These are phyloP conservation scores for Archilochus colubris DNA, from an alignment of 2,113 vertebrate species.

Conservation along the genomic window DNA sequence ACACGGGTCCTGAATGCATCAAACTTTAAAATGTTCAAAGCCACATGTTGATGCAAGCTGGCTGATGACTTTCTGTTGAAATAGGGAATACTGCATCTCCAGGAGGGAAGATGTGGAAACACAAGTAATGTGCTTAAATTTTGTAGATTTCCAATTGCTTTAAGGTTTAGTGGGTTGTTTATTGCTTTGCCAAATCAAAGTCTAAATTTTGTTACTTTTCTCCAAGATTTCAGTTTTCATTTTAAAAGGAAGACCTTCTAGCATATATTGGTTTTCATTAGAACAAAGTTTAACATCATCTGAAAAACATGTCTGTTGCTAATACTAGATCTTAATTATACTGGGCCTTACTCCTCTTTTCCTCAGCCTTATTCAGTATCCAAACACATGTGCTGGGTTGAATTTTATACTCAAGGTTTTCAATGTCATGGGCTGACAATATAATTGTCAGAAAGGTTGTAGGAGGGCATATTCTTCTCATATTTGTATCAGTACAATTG, in stretches of 20 bases:
- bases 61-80: not conserved
- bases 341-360: not conserved
- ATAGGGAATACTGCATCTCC: not conserved
- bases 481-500: not conserved
- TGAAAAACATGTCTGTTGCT: not conserved
- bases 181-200: not conserved
- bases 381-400: not conserved
- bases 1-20: not conserved
- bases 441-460: not conserved
- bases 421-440: not conserved
- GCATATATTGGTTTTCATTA: not conserved
- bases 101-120: not conserved
- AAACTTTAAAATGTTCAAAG: not conserved
- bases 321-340: not conserved
- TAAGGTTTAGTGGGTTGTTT: not conserved
- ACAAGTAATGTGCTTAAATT: not conserved
- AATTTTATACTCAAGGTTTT: not conserved
- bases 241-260: not conserved
- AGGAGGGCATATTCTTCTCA: not conserved
- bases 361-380: not conserved
- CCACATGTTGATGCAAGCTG: not conserved
- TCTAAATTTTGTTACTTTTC: not conserved
- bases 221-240: too few species aligned
- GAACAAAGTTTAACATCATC: not conserved
- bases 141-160: not conserved